phyloP scores from a whole-genome alignment of 2,113 vertebrate genomes.

The Pitta sordida region DNA sequence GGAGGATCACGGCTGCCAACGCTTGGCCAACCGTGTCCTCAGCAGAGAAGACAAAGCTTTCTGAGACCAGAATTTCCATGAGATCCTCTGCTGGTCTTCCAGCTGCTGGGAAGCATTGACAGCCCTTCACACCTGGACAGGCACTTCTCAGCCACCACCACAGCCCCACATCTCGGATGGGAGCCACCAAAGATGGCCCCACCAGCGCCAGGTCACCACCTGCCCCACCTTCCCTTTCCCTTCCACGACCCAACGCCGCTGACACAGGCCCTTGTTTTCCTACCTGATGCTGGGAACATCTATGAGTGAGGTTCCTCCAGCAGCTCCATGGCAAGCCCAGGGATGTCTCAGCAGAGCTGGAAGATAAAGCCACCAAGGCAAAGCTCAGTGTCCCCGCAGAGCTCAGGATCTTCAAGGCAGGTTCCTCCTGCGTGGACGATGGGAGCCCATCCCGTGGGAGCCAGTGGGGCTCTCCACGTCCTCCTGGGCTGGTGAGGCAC shows the following conservation, averaged over 20 bases:
- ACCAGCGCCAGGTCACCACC: not conserved
- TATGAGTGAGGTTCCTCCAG: conserved; percentile 13
- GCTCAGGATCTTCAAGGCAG: not conserved
- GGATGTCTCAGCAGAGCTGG: conserved; percentile 14
- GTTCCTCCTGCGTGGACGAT: not conserved
- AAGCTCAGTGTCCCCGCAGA: not conserved
- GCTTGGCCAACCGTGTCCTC: rapidly evolving
- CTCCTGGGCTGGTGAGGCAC: conserved; percentile 28
- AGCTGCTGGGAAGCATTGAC: not conserved
- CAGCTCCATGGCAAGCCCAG: not conserved
- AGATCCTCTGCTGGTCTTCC: not conserved
- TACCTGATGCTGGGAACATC: conserved; percentile 62
- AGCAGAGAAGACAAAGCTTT: not conserved
- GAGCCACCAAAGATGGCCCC: not conserved
- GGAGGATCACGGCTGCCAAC: not conserved
- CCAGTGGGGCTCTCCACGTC: conserved; percentile 1
- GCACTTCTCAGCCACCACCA: not conserved
- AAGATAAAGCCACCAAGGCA: conserved; percentile 21
- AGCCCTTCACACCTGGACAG: rapidly evolving
- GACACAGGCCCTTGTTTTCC: not conserved
- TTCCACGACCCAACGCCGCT: not conserved
- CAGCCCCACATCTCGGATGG: not conserved
- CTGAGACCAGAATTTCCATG: rapidly evolving
- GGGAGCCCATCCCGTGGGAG: not conserved
- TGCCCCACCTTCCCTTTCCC: not conserved